Conservation (phyloP, 2,888 invertebrate species). For the Orthosia gothica region DNA sequence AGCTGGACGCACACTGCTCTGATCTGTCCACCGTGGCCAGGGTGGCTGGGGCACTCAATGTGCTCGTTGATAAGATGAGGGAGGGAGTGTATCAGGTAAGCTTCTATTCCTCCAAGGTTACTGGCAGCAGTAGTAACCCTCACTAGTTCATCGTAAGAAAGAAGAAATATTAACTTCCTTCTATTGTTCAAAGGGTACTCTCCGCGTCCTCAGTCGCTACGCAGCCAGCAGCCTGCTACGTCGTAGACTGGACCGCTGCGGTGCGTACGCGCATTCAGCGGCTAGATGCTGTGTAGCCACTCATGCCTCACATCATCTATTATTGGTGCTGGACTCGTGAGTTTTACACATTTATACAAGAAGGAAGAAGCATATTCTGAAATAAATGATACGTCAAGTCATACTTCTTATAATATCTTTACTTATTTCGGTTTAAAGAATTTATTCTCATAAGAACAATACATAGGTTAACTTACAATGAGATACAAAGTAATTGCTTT, state of each 20-base stretch:
- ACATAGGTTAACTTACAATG: too few relatives aligned
- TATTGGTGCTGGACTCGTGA: conserved; percentile 86
- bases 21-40: conserved; percentile 81
- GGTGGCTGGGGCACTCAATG: conserved; percentile 83
- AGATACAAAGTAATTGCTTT: too few relatives aligned
- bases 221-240: conserved; percentile 77
- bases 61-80: conserved; percentile 85
- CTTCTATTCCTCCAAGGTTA: not conserved
- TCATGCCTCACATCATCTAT: conserved; percentile 85
- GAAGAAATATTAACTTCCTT: too few relatives aligned
- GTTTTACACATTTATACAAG: conserved; percentile 58
- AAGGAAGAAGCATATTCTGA: too few relatives aligned
- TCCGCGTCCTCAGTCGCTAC: conserved; percentile 84
- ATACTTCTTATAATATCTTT: too few relatives aligned
- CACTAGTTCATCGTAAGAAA: too few relatives aligned
- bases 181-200: conserved; percentile 77
- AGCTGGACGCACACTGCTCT: conserved; percentile 85
- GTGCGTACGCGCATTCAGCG: conserved; percentile 68
- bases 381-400: too few relatives aligned
- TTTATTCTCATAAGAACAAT: too few relatives aligned
- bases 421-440: too few relatives aligned
- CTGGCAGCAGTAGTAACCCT: too few relatives aligned
- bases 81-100: conserved; percentile 84
- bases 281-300: conserved; percentile 76
- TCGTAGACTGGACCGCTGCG: conserved; percentile 79